Conservation (phyloP, 2,113 vertebrate genomes). For the Poeciliopsis turrubarensis region DNA sequence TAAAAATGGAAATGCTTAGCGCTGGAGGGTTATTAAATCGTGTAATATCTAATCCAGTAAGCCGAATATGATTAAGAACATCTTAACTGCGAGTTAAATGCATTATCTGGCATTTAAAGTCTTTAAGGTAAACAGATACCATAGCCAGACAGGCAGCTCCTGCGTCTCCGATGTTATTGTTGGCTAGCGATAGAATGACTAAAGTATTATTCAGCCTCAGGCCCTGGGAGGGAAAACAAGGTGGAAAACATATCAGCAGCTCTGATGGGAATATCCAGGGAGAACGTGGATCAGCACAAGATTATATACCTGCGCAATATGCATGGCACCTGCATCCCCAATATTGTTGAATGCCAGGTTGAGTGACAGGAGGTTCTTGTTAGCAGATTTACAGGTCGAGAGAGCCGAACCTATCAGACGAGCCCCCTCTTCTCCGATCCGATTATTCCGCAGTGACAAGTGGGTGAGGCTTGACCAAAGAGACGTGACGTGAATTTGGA, state of each 20-base stretch:
- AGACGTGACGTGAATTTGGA: slow-evolving; percentile 2
- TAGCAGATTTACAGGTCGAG: slow-evolving; percentile 71
- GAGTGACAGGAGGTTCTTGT: slow-evolving; percentile 80
- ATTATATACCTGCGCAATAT: slow-evolving; percentile 82
- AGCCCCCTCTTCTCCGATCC: slow-evolving; percentile 78
- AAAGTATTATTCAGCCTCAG: slow-evolving; percentile 86
- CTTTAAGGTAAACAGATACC: slow-evolving; percentile 53
- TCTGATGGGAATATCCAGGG: neutral
- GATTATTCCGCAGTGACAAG: slow-evolving; percentile 84
- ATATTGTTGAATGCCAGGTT: slow-evolving; percentile 88
- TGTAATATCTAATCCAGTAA: slow-evolving; percentile 4
- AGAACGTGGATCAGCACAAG: neutral
- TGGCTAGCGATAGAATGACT: slow-evolving; percentile 83
- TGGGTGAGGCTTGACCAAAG: slow-evolving; percentile 77
- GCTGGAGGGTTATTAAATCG: slow-evolving; percentile 8
- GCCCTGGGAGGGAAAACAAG: slow-evolving; percentile 75
- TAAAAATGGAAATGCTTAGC: slow-evolving; percentile 51
- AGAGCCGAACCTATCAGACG: slow-evolving; percentile 81
- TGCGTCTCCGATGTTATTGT: slow-evolving; percentile 84
- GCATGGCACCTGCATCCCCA: slow-evolving; percentile 81
- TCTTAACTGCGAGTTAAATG: slow-evolving; percentile 29
- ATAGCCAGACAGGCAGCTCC: slow-evolving; percentile 81
- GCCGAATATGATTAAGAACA: slow-evolving; percentile 33
- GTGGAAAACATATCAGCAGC: slow-evolving; percentile 7
- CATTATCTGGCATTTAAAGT: slow-evolving; percentile 29